phyloP scores from a whole-genome alignment of 2,888 invertebrate species.

The Apodemia zela region DNA sequence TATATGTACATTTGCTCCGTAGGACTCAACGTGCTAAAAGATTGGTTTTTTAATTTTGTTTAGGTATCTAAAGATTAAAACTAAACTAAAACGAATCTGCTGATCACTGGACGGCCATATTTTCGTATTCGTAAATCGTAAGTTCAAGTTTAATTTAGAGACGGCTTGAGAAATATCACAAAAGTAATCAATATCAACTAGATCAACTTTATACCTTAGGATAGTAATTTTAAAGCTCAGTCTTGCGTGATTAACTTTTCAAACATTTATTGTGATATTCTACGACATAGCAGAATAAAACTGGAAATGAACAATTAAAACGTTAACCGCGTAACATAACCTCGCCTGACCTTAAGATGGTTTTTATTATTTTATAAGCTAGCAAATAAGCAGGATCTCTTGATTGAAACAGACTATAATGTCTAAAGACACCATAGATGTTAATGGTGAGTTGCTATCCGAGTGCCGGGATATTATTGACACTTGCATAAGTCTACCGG shows the following conservation, averaged over 20 bases:
- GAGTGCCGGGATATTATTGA: no score
- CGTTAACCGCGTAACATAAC: background rate
- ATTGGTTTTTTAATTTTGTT: no score
- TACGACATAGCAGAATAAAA: slow-evolving; percentile 4
- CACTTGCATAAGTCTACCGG: no score
- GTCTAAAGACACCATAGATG: no score
- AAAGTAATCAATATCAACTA: background rate
- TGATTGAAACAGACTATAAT: no score
- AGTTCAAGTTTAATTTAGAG: slow-evolving; percentile 7
- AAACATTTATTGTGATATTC: background rate
- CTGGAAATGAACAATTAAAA: slow-evolving; percentile 11
- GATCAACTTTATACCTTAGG: background rate
- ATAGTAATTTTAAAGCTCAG: background rate
- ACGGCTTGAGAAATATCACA: background rate
- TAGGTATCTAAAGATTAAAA: no score
- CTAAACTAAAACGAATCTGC: no score
- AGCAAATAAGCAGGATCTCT: background rate
- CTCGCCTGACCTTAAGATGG: background rate
- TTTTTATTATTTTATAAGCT: background rate
- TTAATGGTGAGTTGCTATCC: no score
- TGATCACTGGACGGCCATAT: no score
- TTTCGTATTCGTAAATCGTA: no score
- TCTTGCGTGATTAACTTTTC: background rate
- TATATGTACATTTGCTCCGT: no score
- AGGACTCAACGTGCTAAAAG: no score